phyloP scores from a whole-genome alignment of 2,113 vertebrate genomes.

The Megalops atlanticus region DNA sequence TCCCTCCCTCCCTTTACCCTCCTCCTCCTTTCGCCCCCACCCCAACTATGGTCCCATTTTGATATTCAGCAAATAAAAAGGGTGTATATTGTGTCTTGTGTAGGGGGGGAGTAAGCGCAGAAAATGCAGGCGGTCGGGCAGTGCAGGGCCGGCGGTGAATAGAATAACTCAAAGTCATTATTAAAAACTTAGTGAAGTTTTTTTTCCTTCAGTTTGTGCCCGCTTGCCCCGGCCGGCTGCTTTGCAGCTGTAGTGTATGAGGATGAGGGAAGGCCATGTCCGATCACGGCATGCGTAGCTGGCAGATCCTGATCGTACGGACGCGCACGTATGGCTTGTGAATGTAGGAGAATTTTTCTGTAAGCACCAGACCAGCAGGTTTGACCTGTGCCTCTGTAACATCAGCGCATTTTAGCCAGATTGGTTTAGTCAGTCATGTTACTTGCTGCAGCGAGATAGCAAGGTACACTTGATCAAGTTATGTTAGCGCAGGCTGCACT shows the following conservation, averaged over 20 bases:
- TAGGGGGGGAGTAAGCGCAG: neutral
- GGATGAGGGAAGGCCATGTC: neutral
- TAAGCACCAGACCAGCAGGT: neutral
- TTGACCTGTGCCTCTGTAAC: neutral
- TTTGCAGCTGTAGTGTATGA: neutral
- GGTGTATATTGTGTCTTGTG: conserved; percentile 8
- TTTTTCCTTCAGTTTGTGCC: neutral
- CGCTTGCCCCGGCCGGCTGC: neutral
- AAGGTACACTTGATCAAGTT: neutral
- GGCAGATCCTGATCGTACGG: neutral
- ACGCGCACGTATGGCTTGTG: neutral
- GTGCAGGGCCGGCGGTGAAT: neutral
- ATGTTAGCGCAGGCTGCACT: neutral
- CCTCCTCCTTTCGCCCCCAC: neutral
- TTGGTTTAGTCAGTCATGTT: neutral
- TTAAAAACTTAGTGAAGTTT: neutral
- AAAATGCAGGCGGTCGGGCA: neutral
- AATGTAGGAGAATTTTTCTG: neutral
- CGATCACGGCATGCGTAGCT: neutral
- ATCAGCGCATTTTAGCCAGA: neutral
- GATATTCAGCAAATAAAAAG: conserved; percentile 9
- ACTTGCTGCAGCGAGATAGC: neutral
- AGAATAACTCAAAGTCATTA: neutral
- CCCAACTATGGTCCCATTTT: conserved; percentile 6
- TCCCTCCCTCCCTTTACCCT: neutral